Base-by-base conservation (phyloP, 2,113 vertebrate genomes). In the Scomber colias region DNA sequence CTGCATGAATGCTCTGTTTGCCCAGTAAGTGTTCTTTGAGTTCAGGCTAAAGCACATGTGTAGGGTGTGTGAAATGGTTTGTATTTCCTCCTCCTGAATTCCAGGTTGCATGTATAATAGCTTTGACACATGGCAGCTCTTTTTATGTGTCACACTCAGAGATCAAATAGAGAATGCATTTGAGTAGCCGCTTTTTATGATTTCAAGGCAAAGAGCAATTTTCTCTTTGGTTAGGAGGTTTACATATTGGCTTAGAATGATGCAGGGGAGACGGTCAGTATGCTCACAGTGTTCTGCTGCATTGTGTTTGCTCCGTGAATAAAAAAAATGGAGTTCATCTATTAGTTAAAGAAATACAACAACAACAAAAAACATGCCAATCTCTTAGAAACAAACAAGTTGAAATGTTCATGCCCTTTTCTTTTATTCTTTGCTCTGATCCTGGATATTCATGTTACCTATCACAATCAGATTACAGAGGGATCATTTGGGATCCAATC, bases 11-110 rank as follows among this genome's bases (percentile, higher is more conserved):
- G 77, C 88, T 85, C 85, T 77, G 82, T 84, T 91, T 79, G 77
- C 88, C 83, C 48, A 78, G 68, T 91, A 89, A 91, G 90, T 89
- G 88, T 85, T 87, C 90, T 86, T 89, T 89, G 89, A 90, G 83
- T 84, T 75, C 81, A 57, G 72, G 81, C 70, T 81, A 82, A 79
- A 40, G 68, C 46, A n/a, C 70, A 83, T 62, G 63, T 87, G 79
- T 83, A 79, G 72, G 46, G 40, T 81, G 79, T 84, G 83, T 81
- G 75, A 89, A 91, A 92, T 78, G 77, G 88, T 91, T 78, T 87
- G 87, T 69, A 64, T 77, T 84, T 84, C 49, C 71, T 77, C 77
- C 78, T 84, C 73, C 55, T 69, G 86, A 79, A 76, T 71, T 62
- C 48, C 71, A 70, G 76, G 87, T 77, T 61, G 70, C 87, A 74